Evolutionary conservation across 1,140 invertebrate species (phyloP).

Genomic region (Latrodectus geometricus): DNA sequence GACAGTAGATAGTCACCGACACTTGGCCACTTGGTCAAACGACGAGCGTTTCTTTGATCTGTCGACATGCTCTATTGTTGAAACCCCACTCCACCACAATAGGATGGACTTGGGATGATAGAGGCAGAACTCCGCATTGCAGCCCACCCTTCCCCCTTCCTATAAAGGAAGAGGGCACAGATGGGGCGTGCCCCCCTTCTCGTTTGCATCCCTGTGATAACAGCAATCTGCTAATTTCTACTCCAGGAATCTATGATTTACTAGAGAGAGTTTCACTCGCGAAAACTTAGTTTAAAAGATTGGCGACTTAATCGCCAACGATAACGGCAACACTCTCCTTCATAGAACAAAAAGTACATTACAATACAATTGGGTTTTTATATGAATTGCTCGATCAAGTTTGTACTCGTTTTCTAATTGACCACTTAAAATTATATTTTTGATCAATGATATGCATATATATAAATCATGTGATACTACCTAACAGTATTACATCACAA

Average conservation of each 20-base stretch:
- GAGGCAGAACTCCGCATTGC: slow-evolving; percentile 1
- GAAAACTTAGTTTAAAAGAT: background rate
- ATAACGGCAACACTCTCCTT: too few species aligned
- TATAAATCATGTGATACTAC: too few species aligned
- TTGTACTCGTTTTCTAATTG: too few species aligned
- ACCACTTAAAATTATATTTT: too few species aligned
- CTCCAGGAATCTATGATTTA: slow-evolving; percentile 56
- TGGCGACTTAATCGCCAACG: slow-evolving; percentile 20
- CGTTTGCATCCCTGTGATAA: slow-evolving; percentile 48
- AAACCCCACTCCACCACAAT: slow-evolving; percentile 34
- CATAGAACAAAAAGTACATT: too few species aligned
- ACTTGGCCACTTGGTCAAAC: slow-evolving; percentile 57
- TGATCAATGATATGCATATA: too few species aligned
- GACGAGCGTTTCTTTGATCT: slow-evolving; percentile 53
- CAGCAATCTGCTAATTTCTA: slow-evolving; percentile 61
- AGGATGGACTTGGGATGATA: slow-evolving; percentile 55
- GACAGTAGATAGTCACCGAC: slow-evolving; percentile 18
- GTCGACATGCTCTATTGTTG: slow-evolving; percentile 36
- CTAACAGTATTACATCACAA: too few species aligned
- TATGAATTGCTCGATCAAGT: too few species aligned
- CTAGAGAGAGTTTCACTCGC: background rate
- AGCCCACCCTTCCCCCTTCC: background rate
- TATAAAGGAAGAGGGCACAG: slow-evolving; percentile 15
- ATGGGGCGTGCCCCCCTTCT: slow-evolving; percentile 15
- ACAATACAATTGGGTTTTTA: too few species aligned